Percentiles rank a stretch among this genome's conserved stretches.
Conservation (phyloP, 2,797 vertebrate species). For the Salmo trutta region DNA sequence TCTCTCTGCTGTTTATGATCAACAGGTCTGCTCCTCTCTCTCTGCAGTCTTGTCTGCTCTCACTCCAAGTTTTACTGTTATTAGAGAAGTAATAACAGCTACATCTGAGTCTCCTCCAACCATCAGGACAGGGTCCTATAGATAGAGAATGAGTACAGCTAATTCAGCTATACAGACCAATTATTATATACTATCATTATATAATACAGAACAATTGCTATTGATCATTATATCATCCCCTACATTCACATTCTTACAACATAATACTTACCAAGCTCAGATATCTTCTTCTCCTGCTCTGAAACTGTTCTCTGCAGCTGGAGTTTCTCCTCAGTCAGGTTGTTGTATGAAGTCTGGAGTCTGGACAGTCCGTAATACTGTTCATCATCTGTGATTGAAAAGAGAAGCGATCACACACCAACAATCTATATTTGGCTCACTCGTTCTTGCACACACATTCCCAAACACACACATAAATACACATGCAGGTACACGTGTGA, state of each 20-base stretch:
- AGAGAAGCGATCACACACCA: neutral
- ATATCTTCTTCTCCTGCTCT: neutral
- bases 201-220: no score
- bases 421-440: no score
- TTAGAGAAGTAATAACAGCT: neutral
- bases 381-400: neutral
- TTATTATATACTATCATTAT: no score
- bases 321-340: neutral
- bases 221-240: neutral
- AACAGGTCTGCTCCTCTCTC: neutral
- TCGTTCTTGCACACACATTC: no score
- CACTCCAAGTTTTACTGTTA: neutral
- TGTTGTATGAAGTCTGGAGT: neutral
- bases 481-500: neutral
- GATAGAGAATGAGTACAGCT: neutral
- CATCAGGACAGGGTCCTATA: neutral
- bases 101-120: neutral
- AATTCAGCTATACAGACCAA: no score
- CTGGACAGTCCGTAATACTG: neutral
- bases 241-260: no score
- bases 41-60: constrained; percentile 2
- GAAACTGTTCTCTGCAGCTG: neutral
- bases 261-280: neutral
- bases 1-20: neutral
- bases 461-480: neutral